Conservation (phyloP, 2,888 invertebrate genomes). For the Schizotus pectinicornis region DNA sequence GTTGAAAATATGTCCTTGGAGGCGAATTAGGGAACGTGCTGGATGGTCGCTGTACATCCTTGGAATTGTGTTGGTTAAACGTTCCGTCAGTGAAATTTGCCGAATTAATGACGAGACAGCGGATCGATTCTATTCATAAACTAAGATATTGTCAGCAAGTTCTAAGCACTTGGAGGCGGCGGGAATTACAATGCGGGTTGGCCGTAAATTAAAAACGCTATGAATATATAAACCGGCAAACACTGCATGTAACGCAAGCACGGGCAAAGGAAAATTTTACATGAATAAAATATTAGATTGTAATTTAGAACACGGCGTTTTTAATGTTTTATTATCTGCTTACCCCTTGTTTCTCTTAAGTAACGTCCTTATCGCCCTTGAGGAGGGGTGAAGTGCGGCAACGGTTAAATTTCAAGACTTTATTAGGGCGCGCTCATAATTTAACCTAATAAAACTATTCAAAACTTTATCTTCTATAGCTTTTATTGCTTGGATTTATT, state of each 20-base stretch:
- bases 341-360: slow-evolving; percentile 15
- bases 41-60: neutral
- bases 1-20: slow-evolving; percentile 6
- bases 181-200: slow-evolving; percentile 8
- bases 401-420: slow-evolving; percentile 21
- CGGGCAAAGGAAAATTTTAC: slow-evolving; percentile 19
- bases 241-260: slow-evolving; percentile 17
- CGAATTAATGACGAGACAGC: neutral
- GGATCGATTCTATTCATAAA: too few species aligned
- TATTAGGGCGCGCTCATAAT: slow-evolving; percentile 21
- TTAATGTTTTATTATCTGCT: slow-evolving; percentile 28
- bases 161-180: too few species aligned
- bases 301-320: slow-evolving; percentile 25
- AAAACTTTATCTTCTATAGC: slow-evolving; percentile 23
- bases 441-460: slow-evolving; percentile 30
- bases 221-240: slow-evolving; percentile 28
- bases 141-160: too few species aligned
- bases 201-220: slow-evolving; percentile 27
- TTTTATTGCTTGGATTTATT: slow-evolving; percentile 29
- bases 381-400: slow-evolving; percentile 6
- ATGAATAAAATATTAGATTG: slow-evolving; percentile 31
- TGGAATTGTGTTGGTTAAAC: too few species aligned
- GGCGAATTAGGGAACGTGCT: neutral
- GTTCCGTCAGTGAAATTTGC: neutral
- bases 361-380: slow-evolving; percentile 14